Conservation (phyloP, 1,140 invertebrate genomes). For the Sinonovacula constricta region DNA sequence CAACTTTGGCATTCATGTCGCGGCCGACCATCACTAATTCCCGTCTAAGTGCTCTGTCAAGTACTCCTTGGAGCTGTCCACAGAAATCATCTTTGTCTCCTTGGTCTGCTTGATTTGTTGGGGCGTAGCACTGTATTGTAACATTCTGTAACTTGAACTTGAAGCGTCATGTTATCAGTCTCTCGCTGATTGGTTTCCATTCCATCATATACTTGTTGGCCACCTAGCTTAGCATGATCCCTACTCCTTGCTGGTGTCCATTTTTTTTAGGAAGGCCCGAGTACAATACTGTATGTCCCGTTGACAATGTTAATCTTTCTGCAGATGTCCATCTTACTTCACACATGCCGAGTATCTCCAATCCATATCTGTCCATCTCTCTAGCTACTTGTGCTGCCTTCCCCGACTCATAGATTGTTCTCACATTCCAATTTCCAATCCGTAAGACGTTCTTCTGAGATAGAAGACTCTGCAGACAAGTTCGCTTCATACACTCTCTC, state of each 20-base stretch:
- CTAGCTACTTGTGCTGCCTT: too few relatives aligned
- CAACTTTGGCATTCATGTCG: slow-evolving; percentile 58
- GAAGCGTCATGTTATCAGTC: slow-evolving; percentile 32
- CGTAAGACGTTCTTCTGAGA: too few relatives aligned
- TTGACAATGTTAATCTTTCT: background rate
- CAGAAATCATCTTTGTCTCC: slow-evolving; percentile 55
- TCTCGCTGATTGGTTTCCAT: slow-evolving; percentile 33
- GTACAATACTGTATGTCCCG: background rate
- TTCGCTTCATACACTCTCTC: too few relatives aligned
- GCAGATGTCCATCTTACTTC: slow-evolving; percentile 9
- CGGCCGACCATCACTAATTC: slow-evolving; percentile 52
- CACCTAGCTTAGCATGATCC: slow-evolving; percentile 5
- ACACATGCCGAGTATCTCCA: background rate
- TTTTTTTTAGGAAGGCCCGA: background rate
- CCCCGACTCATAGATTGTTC: too few relatives aligned
- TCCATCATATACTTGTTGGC: slow-evolving; percentile 13
- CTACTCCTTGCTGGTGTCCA: slow-evolving; percentile 1
- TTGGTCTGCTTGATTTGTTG: slow-evolving; percentile 48
- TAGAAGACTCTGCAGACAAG: too few relatives aligned
- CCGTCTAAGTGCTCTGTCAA: slow-evolving; percentile 20
- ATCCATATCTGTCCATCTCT: too few relatives aligned
- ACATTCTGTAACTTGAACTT: slow-evolving; percentile 26
- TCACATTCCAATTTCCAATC: too few relatives aligned
- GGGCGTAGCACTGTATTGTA: slow-evolving; percentile 44
- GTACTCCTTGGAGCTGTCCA: slow-evolving; percentile 44